Base-by-base conservation (phyloP, 1,140 invertebrate genomes). In the Cydia amplana region DNA sequence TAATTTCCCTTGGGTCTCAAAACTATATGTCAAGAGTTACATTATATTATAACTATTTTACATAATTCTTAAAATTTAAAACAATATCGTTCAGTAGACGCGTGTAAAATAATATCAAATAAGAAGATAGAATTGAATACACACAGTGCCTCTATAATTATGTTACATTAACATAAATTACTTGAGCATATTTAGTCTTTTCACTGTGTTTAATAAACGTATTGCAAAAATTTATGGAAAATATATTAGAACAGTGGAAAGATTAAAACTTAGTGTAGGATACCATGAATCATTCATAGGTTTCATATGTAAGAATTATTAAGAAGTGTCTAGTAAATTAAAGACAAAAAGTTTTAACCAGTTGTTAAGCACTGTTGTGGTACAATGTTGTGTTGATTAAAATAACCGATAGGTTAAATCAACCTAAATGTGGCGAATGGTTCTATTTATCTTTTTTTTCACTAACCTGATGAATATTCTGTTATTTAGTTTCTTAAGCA, bases 91-190 rank as follows among this genome's bases (percentile, higher is more conserved):
- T 82, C 77, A 74, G 78, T 79, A 80, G 73, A 75, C 78, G 78
- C 83, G 83, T 88, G 87, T 88, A 87, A 89, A 86, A 83, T 83
- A 85, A 79, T 84, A 78, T 80, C 77, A 81, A 78, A 81, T 87
- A 85, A 83, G 80, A 80, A 83, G 79, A 80, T 87, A 88, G 85
- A 87, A 86, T 85, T 88, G 91, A 93, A 93, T 91, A 94, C 91
- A 93, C 92, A 93, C 92, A 93, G 92, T 93, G 92, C 92, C 92
- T 93, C 91, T 93, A 90, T 89, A 91, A 93, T 93, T 93, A 93
- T 93, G 91, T 93, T 93, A 93, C 90, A 92, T 93, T 93, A 93
- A 93, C 92, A 93, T 93, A 93, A 93, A 92, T 93, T 93, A 92
- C 85, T 88, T 90, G 92, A 91, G 90, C 91, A 84, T 86, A 82